A percentile compares a stretch with the other conserved stretches of the same genome.
These are phyloP conservation scores for Bovichtus variegatus DNA, from an alignment of 2,797 vertebrate genomes.

Conservation along the genomic window DNA sequence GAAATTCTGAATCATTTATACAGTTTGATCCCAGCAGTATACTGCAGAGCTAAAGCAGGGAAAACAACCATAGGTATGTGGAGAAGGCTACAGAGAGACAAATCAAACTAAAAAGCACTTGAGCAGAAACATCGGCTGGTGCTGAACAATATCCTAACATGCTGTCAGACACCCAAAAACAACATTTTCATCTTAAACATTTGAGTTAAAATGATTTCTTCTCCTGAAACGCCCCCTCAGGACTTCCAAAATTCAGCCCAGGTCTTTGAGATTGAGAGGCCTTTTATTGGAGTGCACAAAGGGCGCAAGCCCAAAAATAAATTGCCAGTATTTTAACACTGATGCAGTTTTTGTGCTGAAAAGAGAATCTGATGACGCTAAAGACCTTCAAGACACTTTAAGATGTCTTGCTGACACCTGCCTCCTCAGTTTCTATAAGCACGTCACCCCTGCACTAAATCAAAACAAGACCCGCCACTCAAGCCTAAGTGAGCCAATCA, in stretches of 20 bases:
- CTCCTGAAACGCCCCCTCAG: not conserved
- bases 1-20: slow-evolving; percentile 71
- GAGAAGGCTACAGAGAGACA: slow-evolving; percentile 31
- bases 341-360: too few species aligned
- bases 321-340: too few species aligned
- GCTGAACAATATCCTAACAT: slow-evolving; percentile 8
- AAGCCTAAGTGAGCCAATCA: too few species aligned
- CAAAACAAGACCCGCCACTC: too few species aligned
- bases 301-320: too few species aligned
- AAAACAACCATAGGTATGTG: slow-evolving; percentile 38
- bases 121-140: slow-evolving; percentile 11
- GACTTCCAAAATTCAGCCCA: not conserved
- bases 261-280: too few species aligned
- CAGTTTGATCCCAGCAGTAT: slow-evolving; percentile 54
- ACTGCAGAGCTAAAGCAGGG: slow-evolving; percentile 33
- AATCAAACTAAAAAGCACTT: slow-evolving; percentile 35
- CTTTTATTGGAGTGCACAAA: too few species aligned
- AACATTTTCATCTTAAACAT: not conserved
- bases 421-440: too few species aligned
- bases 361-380: too few species aligned
- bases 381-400: too few species aligned
- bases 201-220: slow-evolving; percentile 25
- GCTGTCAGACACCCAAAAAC: not conserved
- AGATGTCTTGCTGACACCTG: too few species aligned
- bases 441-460: too few species aligned